Percentiles rank a stretch among this genome's conserved stretches.
These are phyloP conservation scores for Nebria salina DNA, from an alignment of 2,888 invertebrate species.

Conservation along the genomic window DNA sequence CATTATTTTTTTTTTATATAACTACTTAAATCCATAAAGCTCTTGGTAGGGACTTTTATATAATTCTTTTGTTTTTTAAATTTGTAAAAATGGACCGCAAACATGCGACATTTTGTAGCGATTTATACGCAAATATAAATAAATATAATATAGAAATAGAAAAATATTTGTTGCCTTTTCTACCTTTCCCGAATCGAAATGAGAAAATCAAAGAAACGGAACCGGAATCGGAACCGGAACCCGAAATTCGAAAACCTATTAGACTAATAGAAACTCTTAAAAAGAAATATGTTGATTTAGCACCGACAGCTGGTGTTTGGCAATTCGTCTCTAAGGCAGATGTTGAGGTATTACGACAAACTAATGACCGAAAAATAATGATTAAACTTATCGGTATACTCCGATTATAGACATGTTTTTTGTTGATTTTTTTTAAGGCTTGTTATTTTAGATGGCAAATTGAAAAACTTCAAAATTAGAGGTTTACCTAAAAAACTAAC, in stretches of 20 bases:
- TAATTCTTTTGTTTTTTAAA: background rate
- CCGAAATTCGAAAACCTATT: background rate
- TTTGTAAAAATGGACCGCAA: background rate
- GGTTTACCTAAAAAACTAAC: constrained; percentile 55
- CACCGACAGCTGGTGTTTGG: constrained; percentile 55
- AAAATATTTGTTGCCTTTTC: constrained; percentile 23
- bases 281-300: constrained; percentile 25
- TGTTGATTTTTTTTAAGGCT: background rate
- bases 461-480: constrained; percentile 53
- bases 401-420: background rate
- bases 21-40: too few species aligned
- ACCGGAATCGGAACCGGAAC: background rate
- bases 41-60: background rate
- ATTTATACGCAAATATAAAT: constrained; percentile 19
- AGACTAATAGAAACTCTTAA: constrained; percentile 42
- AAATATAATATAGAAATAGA: constrained; percentile 34
- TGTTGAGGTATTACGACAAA: constrained; percentile 52
- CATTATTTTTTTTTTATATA: too few species aligned
- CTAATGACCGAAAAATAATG: constrained; percentile 52
- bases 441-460: constrained; percentile 54
- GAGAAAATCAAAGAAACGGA: background rate
- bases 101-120: background rate
- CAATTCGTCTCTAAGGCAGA: constrained; percentile 55
- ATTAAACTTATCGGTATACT: constrained; percentile 54
- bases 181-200: background rate